A percentile compares a stretch with the other conserved stretches of the same genome.
These are phyloP conservation scores for Linepithema humile DNA, from an alignment of 1,140 invertebrate genomes.

Conservation along the genomic window DNA sequence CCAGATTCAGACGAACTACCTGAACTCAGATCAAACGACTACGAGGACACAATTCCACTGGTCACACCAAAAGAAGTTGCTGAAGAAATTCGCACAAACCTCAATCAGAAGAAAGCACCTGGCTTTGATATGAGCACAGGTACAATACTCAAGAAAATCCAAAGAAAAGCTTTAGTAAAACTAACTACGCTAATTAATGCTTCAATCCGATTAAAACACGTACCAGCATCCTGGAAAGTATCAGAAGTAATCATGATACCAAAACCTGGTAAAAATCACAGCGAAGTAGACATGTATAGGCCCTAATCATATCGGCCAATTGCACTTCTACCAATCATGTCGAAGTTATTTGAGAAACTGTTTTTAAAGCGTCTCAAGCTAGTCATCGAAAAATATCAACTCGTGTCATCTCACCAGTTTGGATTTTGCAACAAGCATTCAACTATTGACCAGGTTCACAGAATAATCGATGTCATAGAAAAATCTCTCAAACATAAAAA, in stretches of 20 bases:
- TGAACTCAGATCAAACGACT: too few species aligned
- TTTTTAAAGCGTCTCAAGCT: slow-evolving; percentile 8
- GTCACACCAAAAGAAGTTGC: background rate
- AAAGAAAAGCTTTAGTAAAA: slow-evolving; percentile 57
- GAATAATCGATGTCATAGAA: background rate
- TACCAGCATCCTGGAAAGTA: slow-evolving; percentile 73
- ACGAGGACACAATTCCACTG: too few species aligned
- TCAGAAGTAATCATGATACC: slow-evolving; percentile 61
- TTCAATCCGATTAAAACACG: slow-evolving; percentile 56
- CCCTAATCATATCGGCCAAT: slow-evolving; percentile 60
- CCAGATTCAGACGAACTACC: too few species aligned
- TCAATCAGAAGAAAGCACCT: slow-evolving; percentile 68
- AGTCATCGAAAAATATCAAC: slow-evolving; percentile 13
- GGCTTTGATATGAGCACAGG: slow-evolving; percentile 67
- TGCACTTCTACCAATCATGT: slow-evolving; percentile 24
- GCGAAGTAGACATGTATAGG: background rate
- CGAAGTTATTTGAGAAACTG: slow-evolving; percentile 44
- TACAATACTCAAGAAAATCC: slow-evolving; percentile 66
- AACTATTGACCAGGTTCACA: background rate
- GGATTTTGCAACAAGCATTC: background rate
- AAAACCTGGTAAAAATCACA: slow-evolving; percentile 51
- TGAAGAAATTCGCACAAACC: background rate
- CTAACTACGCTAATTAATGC: slow-evolving; percentile 68
- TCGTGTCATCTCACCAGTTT: background rate
- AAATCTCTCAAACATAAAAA: background rate